Evolutionary conservation across 2,888 invertebrate genomes (phyloP).

Genomic region (Geotrupes spiniger): DNA sequence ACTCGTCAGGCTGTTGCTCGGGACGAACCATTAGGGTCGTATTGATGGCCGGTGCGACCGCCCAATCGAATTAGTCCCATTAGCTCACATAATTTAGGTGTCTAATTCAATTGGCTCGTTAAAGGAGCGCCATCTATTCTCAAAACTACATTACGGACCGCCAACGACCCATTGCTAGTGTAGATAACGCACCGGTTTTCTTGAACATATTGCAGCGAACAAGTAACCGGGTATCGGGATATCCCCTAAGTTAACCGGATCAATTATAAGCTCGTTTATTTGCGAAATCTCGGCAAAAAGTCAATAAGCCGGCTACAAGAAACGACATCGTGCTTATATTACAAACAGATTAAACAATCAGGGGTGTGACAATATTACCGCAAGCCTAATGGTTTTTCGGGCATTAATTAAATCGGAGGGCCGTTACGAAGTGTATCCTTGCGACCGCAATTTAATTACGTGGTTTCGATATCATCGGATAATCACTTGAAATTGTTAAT

Average conservation of each 20-base stretch:
- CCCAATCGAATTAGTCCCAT: slow-evolving; percentile 44
- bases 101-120: slow-evolving; percentile 46
- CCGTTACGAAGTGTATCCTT: too few species aligned
- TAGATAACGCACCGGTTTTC: slow-evolving; percentile 13
- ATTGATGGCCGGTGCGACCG: slow-evolving; percentile 40
- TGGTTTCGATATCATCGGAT: too few species aligned
- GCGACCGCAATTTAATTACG: too few species aligned
- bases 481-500: too few species aligned
- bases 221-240: not conserved
- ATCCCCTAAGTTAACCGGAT: not conserved
- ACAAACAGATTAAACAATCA: too few species aligned
- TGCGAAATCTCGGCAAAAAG: not conserved
- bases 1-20: slow-evolving; percentile 21
- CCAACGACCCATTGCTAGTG: slow-evolving; percentile 27
- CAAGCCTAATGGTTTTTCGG: too few species aligned
- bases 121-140: slow-evolving; percentile 41
- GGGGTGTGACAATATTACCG: too few species aligned
- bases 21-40: slow-evolving; percentile 30
- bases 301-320: too few species aligned
- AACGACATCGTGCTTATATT: too few species aligned
- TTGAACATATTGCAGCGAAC: slow-evolving; percentile 2
- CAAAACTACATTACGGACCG: slow-evolving; percentile 40
- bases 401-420: too few species aligned
- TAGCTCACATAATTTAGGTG: slow-evolving; percentile 45
- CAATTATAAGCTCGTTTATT: slow-evolving; percentile 4